Evolutionary conservation across 2,113 vertebrate genomes (phyloP), one percentile per base, ranked within the genome.

Genomic region (Gopherus flavomarginatus): DNA sequence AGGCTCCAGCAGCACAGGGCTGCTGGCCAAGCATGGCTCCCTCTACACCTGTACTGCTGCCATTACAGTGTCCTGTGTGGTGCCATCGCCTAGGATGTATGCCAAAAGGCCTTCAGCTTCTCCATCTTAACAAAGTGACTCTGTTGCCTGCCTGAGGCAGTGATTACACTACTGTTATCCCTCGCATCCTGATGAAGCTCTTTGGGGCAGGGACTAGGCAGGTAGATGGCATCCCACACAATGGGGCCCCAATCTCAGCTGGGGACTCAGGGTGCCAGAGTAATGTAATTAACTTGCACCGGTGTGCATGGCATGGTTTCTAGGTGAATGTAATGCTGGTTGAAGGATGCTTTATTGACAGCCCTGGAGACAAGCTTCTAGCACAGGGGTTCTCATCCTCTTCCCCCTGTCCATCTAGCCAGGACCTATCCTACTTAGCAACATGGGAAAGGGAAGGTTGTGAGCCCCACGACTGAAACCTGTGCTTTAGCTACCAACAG

Each of bases 21-120:
- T 50, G 50, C 50, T 50, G 50, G 50, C 50, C 31, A 11, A 11
- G 31, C 62, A 12, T 13, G 27, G 29, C 13, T 21, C 35, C 17
- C 65, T 17, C 69, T 75, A 17, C 10, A 2, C 21, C 38, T 24
- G 62, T 38, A 26, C 38, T 24, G 38, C 72, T 2, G 10, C n/a
- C 8, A 11, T 22, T 19, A 4, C 19, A 56, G 24, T 17, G 29
- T 29, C 4, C 2, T 6, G 29, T 9, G 3, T 4, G 29, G 38
- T 42, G 31, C 65, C 10, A 1, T 2, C 1, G 44, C 12, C 14
- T 2, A n/a, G 78, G 38, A 14, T 31, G 27, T 26, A 16, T 16
- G 29, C 57, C 57, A 5, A 29, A 52, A 31, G 44, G 75, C 44
- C 77, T 17, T 49, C 27, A 21, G 69, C n/a, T 75, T 5, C 42